phyloP scores from a whole-genome alignment of 2,113 vertebrate genomes.

The Microtus oregoni region DNA sequence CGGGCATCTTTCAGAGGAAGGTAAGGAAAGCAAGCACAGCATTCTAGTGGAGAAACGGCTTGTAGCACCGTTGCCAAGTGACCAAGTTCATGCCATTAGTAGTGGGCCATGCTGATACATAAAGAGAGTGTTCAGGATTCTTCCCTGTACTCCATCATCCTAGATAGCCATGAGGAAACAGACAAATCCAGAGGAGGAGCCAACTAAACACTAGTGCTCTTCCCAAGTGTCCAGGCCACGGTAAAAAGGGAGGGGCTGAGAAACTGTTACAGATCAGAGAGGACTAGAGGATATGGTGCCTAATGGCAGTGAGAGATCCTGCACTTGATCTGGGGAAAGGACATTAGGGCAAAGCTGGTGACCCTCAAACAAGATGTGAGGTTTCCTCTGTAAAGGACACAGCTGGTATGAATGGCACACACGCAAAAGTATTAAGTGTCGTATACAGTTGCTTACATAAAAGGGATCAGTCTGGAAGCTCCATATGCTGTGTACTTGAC shows the following conservation, averaged over 20 bases:
- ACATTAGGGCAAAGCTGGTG: not conserved
- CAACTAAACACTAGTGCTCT: not conserved
- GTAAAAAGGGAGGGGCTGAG: not conserved
- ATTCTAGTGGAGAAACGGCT: not conserved
- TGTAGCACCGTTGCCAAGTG: no score
- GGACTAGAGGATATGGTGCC: not conserved
- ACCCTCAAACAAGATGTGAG: not conserved
- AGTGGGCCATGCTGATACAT: not conserved
- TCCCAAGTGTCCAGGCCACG: not conserved
- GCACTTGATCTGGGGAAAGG: not conserved
- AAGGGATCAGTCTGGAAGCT: not conserved
- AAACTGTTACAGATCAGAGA: not conserved
- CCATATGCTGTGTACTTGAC: rapidly evolving
- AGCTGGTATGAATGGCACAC: not conserved
- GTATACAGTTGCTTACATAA: rapidly evolving
- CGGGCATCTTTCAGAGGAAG: not conserved
- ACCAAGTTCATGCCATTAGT: not conserved
- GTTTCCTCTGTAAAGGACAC: not conserved
- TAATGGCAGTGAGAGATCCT: rapidly evolving
- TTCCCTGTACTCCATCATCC: not conserved
- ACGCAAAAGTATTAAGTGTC: rapidly evolving
- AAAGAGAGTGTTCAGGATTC: not conserved
- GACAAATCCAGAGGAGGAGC: not conserved
- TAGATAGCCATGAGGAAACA: not conserved
- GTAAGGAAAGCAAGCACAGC: no score